Percentiles rank a stretch among this genome's conserved stretches.
Evolutionary conservation across 2,797 vertebrate genomes (phyloP).

Genomic region (Nannoperca australis): DNA sequence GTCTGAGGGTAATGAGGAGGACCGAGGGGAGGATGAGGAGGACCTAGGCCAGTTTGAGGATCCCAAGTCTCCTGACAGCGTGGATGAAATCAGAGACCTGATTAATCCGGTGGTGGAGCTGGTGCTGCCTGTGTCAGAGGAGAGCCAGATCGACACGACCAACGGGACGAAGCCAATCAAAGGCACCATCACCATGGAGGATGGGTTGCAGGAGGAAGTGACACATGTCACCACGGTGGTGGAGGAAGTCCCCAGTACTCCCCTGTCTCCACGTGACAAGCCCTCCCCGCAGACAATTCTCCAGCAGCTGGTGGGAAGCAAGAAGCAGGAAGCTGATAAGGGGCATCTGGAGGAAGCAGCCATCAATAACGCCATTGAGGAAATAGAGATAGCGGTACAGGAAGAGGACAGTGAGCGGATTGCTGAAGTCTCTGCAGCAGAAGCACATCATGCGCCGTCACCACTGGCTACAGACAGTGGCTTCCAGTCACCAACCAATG

Average conservation of each 20-base stretch:
- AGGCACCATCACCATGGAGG: constrained; percentile 69
- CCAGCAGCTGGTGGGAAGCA: constrained; percentile 55
- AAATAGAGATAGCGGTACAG: constrained; percentile 66
- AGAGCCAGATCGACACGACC: constrained; percentile 22
- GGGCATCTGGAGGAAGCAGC: constrained; percentile 45
- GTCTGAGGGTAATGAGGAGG: constrained; percentile 11
- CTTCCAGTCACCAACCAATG: constrained; percentile 69
- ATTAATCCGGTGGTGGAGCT: constrained; percentile 83
- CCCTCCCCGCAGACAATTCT: constrained; percentile 55
- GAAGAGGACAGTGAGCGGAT: constrained; percentile 53
- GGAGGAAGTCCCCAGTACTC: constrained; percentile 57
- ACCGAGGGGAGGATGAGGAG: constrained; percentile 19
- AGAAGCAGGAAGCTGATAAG: constrained; percentile 32
- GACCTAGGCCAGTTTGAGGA: accelerated
- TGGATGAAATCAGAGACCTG: constrained; percentile 84
- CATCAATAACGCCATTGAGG: constrained; percentile 59
- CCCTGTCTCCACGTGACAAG: constrained; percentile 28
- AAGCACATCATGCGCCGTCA: constrained; percentile 47
- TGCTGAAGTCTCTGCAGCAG: constrained; percentile 23
- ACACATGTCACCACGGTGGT: constrained; percentile 57
- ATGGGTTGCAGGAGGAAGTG: constrained; percentile 66
- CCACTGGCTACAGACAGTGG: constrained; percentile 59
- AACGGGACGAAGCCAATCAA: constrained; percentile 62
- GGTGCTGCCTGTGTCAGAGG: constrained; percentile 28
- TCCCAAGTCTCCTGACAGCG: constrained; percentile 80